Percentiles rank a stretch among this genome's conserved stretches.
Evolutionary conservation across 2,797 vertebrate genomes (phyloP).

Genomic region (Acridotheres tristis): DNA sequence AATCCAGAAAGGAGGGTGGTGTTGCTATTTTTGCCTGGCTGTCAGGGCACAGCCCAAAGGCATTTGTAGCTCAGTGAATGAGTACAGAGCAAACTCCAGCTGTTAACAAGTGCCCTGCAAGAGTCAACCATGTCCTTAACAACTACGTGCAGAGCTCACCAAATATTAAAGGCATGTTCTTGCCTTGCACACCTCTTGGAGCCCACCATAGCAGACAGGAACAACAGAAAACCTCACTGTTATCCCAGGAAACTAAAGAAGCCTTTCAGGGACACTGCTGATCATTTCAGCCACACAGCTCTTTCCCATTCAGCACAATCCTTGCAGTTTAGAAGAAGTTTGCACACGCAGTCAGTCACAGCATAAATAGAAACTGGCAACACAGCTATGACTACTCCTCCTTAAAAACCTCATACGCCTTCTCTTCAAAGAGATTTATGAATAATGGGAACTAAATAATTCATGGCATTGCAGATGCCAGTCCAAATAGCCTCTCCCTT

Average conservation of each 20-base stretch:
- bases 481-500: slow-evolving; percentile 78
- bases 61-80: background rate
- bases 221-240: background rate
- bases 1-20: background rate
- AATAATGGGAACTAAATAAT: slow-evolving; percentile 81
- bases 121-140: background rate
- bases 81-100: background rate
- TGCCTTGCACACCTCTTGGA: background rate
- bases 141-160: background rate
- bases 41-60: background rate
- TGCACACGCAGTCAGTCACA: background rate
- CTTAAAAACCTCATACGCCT: slow-evolving; percentile 69
- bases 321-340: slow-evolving; percentile 2
- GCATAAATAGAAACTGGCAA: slow-evolving; percentile 53
- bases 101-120: background rate
- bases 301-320: background rate
- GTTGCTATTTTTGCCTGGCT: background rate
- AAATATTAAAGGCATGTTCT: background rate
- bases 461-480: slow-evolving; percentile 75
- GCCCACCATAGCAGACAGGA: background rate
- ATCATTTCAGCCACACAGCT: background rate
- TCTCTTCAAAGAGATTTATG: slow-evolving; percentile 78
- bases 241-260: background rate
- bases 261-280: background rate
- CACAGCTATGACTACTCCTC: slow-evolving; percentile 39